These are phyloP conservation scores for Phoxinus phoxinus DNA, from an alignment of 2,113 vertebrate genomes.

Conservation along the genomic window DNA sequence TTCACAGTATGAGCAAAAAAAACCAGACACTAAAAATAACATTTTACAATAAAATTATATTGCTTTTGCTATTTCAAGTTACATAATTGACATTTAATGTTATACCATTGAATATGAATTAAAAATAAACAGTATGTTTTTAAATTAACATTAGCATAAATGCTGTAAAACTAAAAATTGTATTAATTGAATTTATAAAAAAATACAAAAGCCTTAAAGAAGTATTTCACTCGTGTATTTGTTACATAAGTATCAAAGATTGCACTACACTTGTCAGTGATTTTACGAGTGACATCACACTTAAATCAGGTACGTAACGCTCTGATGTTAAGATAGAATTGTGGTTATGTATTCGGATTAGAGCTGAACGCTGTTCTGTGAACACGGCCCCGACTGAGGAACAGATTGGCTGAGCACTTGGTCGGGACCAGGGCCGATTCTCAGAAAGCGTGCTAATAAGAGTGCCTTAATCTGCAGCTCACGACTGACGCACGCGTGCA, in stretches of 20 bases:
- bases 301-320: constrained; percentile 4
- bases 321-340: constrained; percentile 8
- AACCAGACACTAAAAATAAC: no score
- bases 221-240: background rate
- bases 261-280: background rate
- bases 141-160: background rate
- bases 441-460: constrained; percentile 64
- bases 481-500: constrained; percentile 43
- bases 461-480: constrained; percentile 61
- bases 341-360: constrained; percentile 32
- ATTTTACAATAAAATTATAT: no score
- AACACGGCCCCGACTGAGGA: constrained; percentile 6
- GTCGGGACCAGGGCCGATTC: constrained; percentile 49
- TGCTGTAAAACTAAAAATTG: background rate
- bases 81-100: background rate
- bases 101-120: background rate
- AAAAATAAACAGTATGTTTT: background rate
- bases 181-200: background rate
- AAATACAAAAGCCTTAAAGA: background rate
- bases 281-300: constrained; percentile 16
- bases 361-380: background rate
- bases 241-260: background rate
- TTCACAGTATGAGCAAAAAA: no score
- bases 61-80: background rate
- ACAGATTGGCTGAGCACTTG: constrained; percentile 32